Evolutionary conservation across 2,888 invertebrate genomes (phyloP), one percentile per base, ranked within the genome.

Genomic region (Andrena trimmerana): DNA sequence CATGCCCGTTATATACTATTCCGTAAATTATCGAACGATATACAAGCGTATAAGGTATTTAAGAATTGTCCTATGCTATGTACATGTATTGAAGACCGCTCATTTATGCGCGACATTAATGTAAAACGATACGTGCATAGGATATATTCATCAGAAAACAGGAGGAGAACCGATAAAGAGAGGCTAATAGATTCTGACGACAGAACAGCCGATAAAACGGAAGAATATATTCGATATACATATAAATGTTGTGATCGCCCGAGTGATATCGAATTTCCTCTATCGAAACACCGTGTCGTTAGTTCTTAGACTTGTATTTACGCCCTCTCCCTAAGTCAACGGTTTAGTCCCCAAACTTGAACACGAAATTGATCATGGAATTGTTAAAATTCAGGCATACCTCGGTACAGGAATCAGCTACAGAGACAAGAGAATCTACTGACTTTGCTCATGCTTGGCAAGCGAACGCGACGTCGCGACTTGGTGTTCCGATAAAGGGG

Each of bases 11-110:
- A 36, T 57, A 76, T 66, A 65, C 42, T 66, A 54, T 78, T 69
- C 59, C 83, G 79, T 83, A 50, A 83, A 82, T 76, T 84, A 75
- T 62, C 65, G 13, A 42, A 74, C 67, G 76, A 67, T 63, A 13
- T 66, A 59, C 69, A 27, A 59, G 42, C 24, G 57, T 67, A 13
- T 76, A 79, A 83, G 70, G 62, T 42, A 33, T 52, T 74, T 57
- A 54, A 83, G 59, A 27, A 65, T 71, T 66, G 8, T 66, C 33
- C 50, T 68, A 29, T 68, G 27, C 68, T 75, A 42, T 7, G 33
- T 36, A 69, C 60, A 36, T 24, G 48, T 54, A 54, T 83, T 60
- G 59, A 31, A 60, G 66, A 68, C 54, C 60, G 71, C 67, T 78
- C 57, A 33, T 69, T 74, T 66, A 65, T 5, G 24, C 27, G 29